Conservation (phyloP, 2,797 vertebrate species). For the Sebastes oblongus region DNA sequence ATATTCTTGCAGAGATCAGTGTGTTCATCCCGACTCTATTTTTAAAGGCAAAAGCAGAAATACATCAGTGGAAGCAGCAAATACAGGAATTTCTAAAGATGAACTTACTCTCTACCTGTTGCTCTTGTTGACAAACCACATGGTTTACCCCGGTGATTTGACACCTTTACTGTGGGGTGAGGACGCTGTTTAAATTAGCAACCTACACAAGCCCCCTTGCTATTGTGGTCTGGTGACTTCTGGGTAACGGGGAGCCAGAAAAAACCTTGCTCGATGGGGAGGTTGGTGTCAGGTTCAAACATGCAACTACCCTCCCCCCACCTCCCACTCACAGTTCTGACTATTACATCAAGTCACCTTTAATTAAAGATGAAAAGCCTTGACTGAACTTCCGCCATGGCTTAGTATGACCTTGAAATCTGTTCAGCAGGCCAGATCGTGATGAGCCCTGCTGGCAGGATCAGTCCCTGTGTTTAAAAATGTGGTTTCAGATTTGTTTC, state of each 20-base stretch:
- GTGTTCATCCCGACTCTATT: not conserved
- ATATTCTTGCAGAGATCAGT: not conserved
- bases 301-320: not conserved
- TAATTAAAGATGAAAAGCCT: constrained; percentile 61
- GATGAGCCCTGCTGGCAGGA: constrained; percentile 39
- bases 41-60: not conserved
- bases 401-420: constrained; percentile 59
- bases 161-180: not conserved
- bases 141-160: not conserved
- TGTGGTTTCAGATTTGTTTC: constrained; percentile 15
- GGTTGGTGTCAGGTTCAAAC: constrained; percentile 1
- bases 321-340: constrained; percentile 31
- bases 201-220: constrained; percentile 1
- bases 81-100: not conserved
- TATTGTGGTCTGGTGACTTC: constrained; percentile 15
- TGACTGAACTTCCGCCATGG: constrained; percentile 27
- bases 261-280: not conserved
- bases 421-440: constrained; percentile 37
- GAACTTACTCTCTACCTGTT: constrained; percentile 2
- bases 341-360: constrained; percentile 53
- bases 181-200: constrained; percentile 29
- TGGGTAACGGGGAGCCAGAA: constrained; percentile 15
- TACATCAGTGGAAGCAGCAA: not conserved
- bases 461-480: constrained; percentile 13
- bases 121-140: constrained; percentile 29